Percentiles rank a stretch among this genome's conserved stretches.
These are phyloP conservation scores for Busseola fusca DNA, from an alignment of 2,888 invertebrate species.

Conservation along the genomic window DNA sequence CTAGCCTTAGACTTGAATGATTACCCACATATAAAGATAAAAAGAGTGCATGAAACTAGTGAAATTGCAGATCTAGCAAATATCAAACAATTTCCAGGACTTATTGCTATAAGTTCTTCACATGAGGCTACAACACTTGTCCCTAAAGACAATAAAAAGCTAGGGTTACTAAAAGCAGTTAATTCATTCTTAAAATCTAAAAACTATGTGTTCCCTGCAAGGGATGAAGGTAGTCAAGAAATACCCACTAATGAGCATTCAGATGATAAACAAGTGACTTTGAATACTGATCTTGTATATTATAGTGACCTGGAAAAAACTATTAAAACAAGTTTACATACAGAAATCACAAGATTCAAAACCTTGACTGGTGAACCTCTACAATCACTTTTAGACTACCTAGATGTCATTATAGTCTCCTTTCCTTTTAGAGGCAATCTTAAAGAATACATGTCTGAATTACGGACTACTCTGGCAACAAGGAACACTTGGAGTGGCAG, in stretches of 20 bases:
- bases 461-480: conserved; percentile 87
- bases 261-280: conserved; percentile 57
- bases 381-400: conserved; percentile 92
- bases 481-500: conserved; percentile 89
- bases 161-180: conserved; percentile 85
- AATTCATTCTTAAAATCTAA: conserved; percentile 85
- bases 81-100: conserved; percentile 86
- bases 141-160: conserved; percentile 79
- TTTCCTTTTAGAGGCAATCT: conserved; percentile 94
- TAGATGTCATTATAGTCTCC: conserved; percentile 92
- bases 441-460: conserved; percentile 90
- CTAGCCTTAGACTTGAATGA: conserved; percentile 91
- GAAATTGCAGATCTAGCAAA: conserved; percentile 84
- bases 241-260: conserved; percentile 65
- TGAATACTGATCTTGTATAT: conserved; percentile 90
- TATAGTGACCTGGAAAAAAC: conserved; percentile 96
- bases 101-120: conserved; percentile 86
- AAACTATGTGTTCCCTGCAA: conserved; percentile 81
- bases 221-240: conserved; percentile 67
- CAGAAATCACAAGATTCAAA: conserved; percentile 94
- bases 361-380: conserved; percentile 92
- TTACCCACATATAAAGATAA: conserved; percentile 88
- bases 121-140: conserved; percentile 77
- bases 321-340: conserved; percentile 93
- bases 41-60: conserved; percentile 89